A percentile compares a stretch with the other conserved stretches of the same genome.
Conservation (phyloP, 2,888 invertebrate genomes). For the Harpalus rubripes region DNA sequence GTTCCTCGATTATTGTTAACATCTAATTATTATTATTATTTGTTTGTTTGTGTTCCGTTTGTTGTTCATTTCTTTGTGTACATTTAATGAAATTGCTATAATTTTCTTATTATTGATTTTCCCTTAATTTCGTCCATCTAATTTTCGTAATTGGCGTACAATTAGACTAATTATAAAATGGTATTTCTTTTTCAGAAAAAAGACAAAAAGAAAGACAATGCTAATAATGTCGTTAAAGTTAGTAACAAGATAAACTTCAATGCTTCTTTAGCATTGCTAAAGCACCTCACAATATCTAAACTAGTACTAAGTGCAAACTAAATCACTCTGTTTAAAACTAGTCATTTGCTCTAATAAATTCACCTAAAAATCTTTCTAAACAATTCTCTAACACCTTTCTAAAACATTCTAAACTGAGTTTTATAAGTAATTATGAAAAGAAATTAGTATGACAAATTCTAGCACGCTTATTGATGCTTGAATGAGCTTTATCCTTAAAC, state of each 20-base stretch:
- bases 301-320: slow-evolving; percentile 31
- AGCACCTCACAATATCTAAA: slow-evolving; percentile 29
- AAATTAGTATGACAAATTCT: too few relatives aligned
- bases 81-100: background rate
- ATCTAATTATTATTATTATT: background rate
- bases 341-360: slow-evolving; percentile 13
- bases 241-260: slow-evolving; percentile 40
- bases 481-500: too few relatives aligned
- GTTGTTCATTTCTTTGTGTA: background rate
- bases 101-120: background rate
- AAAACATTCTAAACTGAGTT: slow-evolving; percentile 26
- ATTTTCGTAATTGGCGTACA: slow-evolving; percentile 13
- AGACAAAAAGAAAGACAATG: slow-evolving; percentile 14
- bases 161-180: slow-evolving; percentile 25
- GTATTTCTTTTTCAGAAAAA: slow-evolving; percentile 46
- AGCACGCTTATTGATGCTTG: too few relatives aligned
- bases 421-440: background rate
- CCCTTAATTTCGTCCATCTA: background rate
- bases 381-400: background rate
- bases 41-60: background rate
- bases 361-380: slow-evolving; percentile 11
- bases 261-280: slow-evolving; percentile 35
- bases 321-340: slow-evolving; percentile 34
- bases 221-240: slow-evolving; percentile 46
- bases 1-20: background rate